These are phyloP conservation scores for Pseudopipra pipra DNA, from an alignment of 2,113 vertebrate genomes.

Conservation along the genomic window DNA sequence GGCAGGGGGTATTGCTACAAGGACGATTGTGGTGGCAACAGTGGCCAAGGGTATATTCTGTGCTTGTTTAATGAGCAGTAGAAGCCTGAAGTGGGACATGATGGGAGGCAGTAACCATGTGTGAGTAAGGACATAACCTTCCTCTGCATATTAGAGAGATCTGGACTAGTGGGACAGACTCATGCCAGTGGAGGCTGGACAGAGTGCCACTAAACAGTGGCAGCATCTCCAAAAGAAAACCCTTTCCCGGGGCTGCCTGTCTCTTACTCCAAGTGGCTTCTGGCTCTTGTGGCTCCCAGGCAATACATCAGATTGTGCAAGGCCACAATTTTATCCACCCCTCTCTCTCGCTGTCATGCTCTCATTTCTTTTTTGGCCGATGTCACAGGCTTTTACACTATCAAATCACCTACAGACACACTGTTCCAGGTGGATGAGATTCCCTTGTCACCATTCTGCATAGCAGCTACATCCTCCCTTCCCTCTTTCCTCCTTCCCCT, in stretches of 20 bases:
- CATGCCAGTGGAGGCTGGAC: rapidly evolving
- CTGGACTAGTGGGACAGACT: background rate
- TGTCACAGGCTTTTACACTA: background rate
- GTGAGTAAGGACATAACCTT: background rate
- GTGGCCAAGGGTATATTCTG: background rate
- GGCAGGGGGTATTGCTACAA: background rate
- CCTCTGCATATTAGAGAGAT: background rate
- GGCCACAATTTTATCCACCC: background rate
- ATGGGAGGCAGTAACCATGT: background rate
- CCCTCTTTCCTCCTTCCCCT: background rate
- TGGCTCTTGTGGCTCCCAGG: background rate
- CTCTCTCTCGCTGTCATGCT: background rate
- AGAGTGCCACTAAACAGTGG: background rate
- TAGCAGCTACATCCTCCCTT: background rate
- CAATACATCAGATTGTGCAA: background rate
- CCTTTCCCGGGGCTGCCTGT: background rate
- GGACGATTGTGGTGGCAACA: background rate
- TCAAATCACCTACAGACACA: background rate
- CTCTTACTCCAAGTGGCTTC: background rate
- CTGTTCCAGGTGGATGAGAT: background rate
- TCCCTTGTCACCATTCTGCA: background rate
- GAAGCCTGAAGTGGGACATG: background rate
- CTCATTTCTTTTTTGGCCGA: background rate
- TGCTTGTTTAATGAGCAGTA: background rate
- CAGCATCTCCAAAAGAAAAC: background rate